phyloP scores from a whole-genome alignment of 2,113 vertebrate species.

The Opisthocomus hoazin region DNA sequence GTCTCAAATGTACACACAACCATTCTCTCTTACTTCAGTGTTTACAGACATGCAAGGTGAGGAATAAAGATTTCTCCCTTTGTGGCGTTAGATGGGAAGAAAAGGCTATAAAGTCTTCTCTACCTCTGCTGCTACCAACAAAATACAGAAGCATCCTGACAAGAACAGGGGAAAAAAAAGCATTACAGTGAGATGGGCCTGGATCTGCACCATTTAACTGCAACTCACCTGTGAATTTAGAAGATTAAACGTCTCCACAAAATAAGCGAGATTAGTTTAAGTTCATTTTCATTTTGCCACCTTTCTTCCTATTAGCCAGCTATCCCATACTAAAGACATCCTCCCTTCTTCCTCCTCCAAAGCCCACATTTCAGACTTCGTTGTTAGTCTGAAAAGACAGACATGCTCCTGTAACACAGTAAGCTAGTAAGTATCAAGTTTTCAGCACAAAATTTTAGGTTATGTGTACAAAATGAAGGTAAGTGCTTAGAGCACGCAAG shows the following conservation, averaged over 20 bases:
- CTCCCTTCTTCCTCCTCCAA: background rate
- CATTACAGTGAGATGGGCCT: background rate
- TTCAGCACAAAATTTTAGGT: background rate
- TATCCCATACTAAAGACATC: background rate
- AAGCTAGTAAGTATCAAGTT: background rate
- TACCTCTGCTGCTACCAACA: background rate
- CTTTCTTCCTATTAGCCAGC: background rate
- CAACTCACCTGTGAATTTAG: background rate
- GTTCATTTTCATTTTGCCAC: background rate
- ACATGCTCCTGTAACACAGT: background rate
- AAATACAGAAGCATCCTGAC: background rate
- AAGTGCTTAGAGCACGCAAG: background rate
- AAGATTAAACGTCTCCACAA: background rate
- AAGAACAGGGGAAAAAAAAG: background rate
- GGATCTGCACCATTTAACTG: background rate
- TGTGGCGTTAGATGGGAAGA: background rate
- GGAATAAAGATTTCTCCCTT: background rate
- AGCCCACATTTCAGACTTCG: background rate
- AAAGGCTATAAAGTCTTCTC: background rate
- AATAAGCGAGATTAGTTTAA: background rate
- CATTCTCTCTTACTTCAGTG: background rate
- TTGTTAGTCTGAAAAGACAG: background rate
- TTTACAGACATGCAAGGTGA: background rate
- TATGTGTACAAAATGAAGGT: background rate
- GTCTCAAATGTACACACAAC: background rate